These are phyloP conservation scores for Neosilurus mollespiculum DNA, from an alignment of 2,797 vertebrate species.

Conservation along the genomic window DNA sequence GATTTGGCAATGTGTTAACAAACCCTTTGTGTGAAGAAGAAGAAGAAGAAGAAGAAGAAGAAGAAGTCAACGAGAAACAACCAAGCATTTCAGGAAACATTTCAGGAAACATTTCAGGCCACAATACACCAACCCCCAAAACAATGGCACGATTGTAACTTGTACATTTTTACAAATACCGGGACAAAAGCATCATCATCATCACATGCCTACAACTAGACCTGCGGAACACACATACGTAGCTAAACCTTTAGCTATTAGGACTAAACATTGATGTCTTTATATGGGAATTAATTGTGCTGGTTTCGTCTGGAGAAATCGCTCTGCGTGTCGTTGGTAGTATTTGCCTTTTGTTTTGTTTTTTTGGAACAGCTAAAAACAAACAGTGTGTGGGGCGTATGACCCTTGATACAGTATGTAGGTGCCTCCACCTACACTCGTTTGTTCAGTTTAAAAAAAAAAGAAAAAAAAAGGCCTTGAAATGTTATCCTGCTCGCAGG, in stretches of 20 bases:
- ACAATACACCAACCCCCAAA: conserved; percentile 75
- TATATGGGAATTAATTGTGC: conserved; percentile 21
- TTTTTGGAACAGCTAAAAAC: conserved; percentile 30
- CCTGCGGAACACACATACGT: conserved; percentile 54
- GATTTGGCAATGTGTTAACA: conserved; percentile 76
- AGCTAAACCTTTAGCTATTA: conserved; percentile 36
- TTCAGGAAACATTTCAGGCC: conserved; percentile 71
- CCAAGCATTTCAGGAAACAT: conserved; percentile 79
- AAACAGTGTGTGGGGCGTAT: conserved; percentile 22
- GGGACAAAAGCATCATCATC: conserved; percentile 65
- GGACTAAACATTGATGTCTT: conserved; percentile 34
- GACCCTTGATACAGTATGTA: conserved; percentile 28
- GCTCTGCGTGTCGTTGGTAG: not conserved
- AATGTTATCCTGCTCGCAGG: conserved; percentile 12
- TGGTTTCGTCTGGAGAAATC: conserved; percentile 25
- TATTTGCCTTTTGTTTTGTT: not conserved
- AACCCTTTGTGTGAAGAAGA: conserved; percentile 79
- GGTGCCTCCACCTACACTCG: conserved; percentile 6
- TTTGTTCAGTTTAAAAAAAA: conserved; percentile 3
- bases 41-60: no score
- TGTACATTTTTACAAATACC: conserved; percentile 79
- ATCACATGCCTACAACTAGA: conserved; percentile 78
- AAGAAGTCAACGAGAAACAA: conserved; percentile 80
- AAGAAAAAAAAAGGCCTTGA: conserved; percentile 7
- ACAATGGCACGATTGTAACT: conserved; percentile 78